These are phyloP conservation scores for Xylota segnis DNA, from an alignment of 2,888 invertebrate species.

Conservation along the genomic window DNA sequence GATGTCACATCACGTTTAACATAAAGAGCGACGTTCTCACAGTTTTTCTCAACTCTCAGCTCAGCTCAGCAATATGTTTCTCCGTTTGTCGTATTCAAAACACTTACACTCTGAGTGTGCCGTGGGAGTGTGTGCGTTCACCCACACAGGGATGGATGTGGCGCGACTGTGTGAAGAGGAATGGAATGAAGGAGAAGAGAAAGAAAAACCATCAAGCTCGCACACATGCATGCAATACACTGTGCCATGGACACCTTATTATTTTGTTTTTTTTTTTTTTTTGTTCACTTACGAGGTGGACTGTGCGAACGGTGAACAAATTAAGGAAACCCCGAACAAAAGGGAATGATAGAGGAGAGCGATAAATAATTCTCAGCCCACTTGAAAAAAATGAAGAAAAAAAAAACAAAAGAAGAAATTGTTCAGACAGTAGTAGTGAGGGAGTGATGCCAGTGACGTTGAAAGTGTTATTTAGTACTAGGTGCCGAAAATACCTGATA, in stretches of 20 bases:
- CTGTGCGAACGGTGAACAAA: conserved; percentile 33
- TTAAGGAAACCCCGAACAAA: conserved; percentile 75
- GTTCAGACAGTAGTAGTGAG: conserved; percentile 34
- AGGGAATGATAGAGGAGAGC: conserved; percentile 61
- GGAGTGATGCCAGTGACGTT: conserved; percentile 2
- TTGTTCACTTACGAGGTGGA: conserved; percentile 42
- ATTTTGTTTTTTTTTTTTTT: conserved; percentile 38
- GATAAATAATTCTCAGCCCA: conserved; percentile 50
- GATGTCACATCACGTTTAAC: conserved; percentile 60
- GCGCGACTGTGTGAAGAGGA: conserved; percentile 28
- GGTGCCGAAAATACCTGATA: not conserved
- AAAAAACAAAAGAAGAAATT: conserved; percentile 2
- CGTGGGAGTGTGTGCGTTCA: not conserved
- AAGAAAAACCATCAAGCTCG: not conserved
- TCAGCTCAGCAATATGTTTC: conserved; percentile 18
- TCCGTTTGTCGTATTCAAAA: not conserved
- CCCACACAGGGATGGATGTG: not conserved
- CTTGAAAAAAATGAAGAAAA: conserved; percentile 23
- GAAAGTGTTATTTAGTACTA: not conserved
- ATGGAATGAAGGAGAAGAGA: conserved; percentile 17
- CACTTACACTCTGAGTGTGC: not conserved
- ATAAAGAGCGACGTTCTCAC: conserved; percentile 21
- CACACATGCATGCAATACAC: conserved; percentile 3
- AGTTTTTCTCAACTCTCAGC: not conserved
- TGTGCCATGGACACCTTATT: conserved; percentile 40